Evolutionary conservation across 2,888 invertebrate genomes (phyloP).

Genomic region (Lathronympha strigana): DNA sequence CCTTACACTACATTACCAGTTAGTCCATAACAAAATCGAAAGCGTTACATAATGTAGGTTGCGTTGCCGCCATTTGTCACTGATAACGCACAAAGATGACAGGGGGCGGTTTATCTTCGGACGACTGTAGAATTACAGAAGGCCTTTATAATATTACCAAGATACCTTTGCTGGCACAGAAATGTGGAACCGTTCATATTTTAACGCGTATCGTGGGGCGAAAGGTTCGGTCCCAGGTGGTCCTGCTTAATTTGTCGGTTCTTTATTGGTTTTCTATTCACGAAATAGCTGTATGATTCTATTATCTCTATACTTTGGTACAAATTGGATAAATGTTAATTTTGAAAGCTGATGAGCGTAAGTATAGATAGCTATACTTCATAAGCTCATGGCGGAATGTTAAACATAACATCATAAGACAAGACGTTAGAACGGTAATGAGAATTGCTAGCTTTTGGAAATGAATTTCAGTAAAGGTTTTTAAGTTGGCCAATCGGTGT

Average conservation of each 20-base stretch:
- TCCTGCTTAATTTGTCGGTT: constrained; percentile 2
- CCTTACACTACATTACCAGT: neutral
- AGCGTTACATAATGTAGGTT: constrained; percentile 36
- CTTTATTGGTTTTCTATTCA: constrained; percentile 20
- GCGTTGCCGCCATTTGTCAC: constrained; percentile 38
- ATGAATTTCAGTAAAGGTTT: too few relatives aligned
- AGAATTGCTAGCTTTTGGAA: too few relatives aligned
- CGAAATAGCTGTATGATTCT: constrained; percentile 11
- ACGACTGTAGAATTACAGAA: constrained; percentile 19
- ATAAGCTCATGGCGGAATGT: too few relatives aligned
- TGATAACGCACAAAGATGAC: constrained; percentile 36
- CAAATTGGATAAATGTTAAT: too few relatives aligned
- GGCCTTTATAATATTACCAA: constrained; percentile 21
- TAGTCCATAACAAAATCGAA: constrained; percentile 35
- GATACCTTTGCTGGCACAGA: constrained; percentile 14
- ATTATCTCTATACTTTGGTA: neutral
- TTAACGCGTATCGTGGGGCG: neutral
- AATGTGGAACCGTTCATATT: constrained; percentile 12
- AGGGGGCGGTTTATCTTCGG: constrained; percentile 37
- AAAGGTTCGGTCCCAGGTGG: neutral
- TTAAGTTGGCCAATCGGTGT: too few relatives aligned
- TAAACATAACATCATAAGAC: too few relatives aligned
- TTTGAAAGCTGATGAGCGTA: too few relatives aligned
- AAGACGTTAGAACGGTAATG: too few relatives aligned
- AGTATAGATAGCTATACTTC: too few relatives aligned